phyloP scores from a whole-genome alignment of 2,888 invertebrate species.

The Cantharis rufa region DNA sequence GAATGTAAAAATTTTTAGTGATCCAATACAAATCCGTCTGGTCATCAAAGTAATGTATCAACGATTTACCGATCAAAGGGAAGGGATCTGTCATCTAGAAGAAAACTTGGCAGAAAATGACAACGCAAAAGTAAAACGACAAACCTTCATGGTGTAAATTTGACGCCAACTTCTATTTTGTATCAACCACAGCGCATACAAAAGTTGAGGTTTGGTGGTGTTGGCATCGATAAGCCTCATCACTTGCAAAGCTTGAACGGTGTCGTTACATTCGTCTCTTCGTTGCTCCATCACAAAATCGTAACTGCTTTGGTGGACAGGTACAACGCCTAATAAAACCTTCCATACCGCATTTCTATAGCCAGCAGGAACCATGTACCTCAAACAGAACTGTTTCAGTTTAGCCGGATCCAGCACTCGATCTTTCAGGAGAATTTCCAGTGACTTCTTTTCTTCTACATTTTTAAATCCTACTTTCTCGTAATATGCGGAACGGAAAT shows the following conservation, averaged over 20 bases:
- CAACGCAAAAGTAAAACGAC: not conserved
- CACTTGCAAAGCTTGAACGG: constrained; percentile 70
- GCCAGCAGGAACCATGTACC: constrained; percentile 81
- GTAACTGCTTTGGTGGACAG: constrained; percentile 76
- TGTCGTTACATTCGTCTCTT: constrained; percentile 74
- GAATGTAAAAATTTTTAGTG: constrained; percentile 73
- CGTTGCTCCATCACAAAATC: constrained; percentile 76
- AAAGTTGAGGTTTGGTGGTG: constrained; percentile 69
- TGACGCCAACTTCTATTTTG: constrained; percentile 68
- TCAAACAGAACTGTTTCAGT: constrained; percentile 81
- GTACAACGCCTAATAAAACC: constrained; percentile 78
- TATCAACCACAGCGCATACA: constrained; percentile 80
- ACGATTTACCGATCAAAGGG: constrained; percentile 68
- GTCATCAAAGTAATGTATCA: constrained; percentile 72
- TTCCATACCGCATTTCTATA: constrained; percentile 86
- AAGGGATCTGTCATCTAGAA: constrained; percentile 60
- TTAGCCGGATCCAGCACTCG: constrained; percentile 78
- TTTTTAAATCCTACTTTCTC: constrained; percentile 89
- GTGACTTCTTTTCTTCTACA: constrained; percentile 87
- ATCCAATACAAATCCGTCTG: constrained; percentile 85
- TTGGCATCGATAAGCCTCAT: constrained; percentile 68
- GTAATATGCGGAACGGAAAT: constrained; percentile 81
- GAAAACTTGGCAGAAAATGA: not conserved
- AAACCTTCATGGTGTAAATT: constrained; percentile 57
- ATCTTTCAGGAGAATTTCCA: constrained; percentile 87